Base-by-base conservation (phyloP, 2,113 vertebrate species). In the Ptilorrhoa leucosticta region DNA sequence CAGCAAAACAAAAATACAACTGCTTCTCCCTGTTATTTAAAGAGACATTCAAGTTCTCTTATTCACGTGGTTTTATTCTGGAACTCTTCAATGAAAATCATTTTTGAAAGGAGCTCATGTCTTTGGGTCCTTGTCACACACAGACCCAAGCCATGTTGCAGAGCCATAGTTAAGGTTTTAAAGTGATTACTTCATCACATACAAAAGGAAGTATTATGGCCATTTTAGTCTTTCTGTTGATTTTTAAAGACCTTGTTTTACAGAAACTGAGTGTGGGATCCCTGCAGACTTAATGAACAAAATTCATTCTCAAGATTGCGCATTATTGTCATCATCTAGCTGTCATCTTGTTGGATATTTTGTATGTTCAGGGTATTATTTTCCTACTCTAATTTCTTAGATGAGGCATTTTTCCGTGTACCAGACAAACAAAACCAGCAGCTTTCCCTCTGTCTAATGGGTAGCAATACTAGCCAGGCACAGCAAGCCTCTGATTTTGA, bases 211-310 rank as follows among this genome's bases (percentile, higher is more conserved):
- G 10, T 53, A 77, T 93, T 87, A 80, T 6, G 4, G 10, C n/a
- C 30, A 83, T 92, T 90, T 96, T 70, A 69, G 33, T 68, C 40
- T 73, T 90, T 50, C 28, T 69, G 50, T 75, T 40, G 48, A 73
- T 90, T 84, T 90, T 90, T 76, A 79, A 90, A 93, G 79, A 64
- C 56, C 48, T 95, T 85, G n/a, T 89, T 94, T 95, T 58, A 91
- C 31, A 60, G 76, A 78, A 77, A 54, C 23, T 30, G 63, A 70
- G 10, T 57, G 26, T 28, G 31, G 69, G 35, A 90, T 83, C 60
- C 87, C 77, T 56, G 47, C 58, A 63, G 76, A 44, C 45, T 87
- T 95, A 83, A 96, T 88, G 79, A 96, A 93, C 27, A 91, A 96
- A 93, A 95, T 89, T 93, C 12, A 75, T 93, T 87, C 83, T 78